Conservation (phyloP, 2,797 vertebrate genomes). For the Hippocampus kuda region DNA sequence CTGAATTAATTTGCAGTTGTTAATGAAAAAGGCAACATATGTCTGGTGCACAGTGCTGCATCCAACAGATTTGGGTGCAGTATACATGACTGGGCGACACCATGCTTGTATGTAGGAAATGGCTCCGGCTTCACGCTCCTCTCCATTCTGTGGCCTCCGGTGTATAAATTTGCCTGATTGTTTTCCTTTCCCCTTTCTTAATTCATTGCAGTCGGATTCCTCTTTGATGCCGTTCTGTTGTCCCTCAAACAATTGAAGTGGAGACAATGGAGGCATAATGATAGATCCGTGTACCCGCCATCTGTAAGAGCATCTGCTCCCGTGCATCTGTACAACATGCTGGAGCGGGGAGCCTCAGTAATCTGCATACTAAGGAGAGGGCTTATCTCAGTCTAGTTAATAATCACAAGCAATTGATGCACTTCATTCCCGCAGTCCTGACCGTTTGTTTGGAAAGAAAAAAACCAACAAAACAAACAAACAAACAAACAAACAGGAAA, state of each 20-base stretch:
- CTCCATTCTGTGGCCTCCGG: constrained; percentile 68
- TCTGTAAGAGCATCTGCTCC: constrained; percentile 99
- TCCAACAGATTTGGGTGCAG: constrained; percentile 67
- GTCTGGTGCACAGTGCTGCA: constrained; percentile 70
- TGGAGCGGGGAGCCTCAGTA: constrained; percentile 94
- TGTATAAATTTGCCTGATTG: constrained; percentile 77
- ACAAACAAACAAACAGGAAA: constrained; percentile 24
- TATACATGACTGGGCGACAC: constrained; percentile 74
- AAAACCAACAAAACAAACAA: constrained; percentile 26
- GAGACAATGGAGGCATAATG: constrained; percentile 99
- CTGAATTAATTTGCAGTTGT: constrained; percentile 43
- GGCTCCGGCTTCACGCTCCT: constrained; percentile 65
- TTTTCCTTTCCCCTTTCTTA: constrained; percentile 73
- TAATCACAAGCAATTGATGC: constrained; percentile 97
- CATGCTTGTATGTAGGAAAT: constrained; percentile 60
- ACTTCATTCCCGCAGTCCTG: constrained; percentile 94
- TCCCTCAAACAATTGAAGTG: constrained; percentile 86
- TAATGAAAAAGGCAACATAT: constrained; percentile 63
- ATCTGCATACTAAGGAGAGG: constrained; percentile 99
- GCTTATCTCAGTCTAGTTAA: constrained; percentile 99
- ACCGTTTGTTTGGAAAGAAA: constrained; percentile 42
- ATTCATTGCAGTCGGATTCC: constrained; percentile 86
- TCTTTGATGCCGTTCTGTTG: constrained; percentile 78
- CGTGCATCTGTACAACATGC: constrained; percentile 99
- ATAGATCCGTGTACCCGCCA: constrained; percentile 99